phyloP scores from a whole-genome alignment of 2,113 vertebrate species.

The Pelecanoides urinatrix region DNA sequence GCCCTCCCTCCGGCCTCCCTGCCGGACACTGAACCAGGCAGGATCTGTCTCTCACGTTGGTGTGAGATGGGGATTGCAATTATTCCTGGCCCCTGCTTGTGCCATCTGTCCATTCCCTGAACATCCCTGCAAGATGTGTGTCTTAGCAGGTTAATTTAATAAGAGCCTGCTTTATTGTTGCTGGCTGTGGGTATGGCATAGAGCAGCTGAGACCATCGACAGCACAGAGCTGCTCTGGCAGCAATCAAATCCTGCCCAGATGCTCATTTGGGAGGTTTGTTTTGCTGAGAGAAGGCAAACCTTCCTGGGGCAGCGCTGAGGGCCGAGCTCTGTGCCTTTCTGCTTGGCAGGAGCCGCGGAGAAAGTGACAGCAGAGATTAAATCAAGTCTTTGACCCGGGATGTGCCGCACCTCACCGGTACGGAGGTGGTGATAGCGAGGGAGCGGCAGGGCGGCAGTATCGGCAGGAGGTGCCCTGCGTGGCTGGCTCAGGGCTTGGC shows the following conservation, averaged over 20 bases:
- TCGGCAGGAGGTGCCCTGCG: neutral
- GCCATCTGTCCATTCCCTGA: neutral
- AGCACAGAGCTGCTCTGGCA: neutral
- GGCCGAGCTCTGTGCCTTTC: neutral
- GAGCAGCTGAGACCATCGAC: constrained; percentile 1
- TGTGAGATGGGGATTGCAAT: neutral
- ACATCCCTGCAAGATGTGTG: constrained; percentile 9
- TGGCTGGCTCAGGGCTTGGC: neutral
- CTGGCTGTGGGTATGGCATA: neutral
- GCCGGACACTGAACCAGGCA: neutral
- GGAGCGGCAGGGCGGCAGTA: neutral
- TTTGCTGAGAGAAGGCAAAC: neutral
- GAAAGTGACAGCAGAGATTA: neutral
- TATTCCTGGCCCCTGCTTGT: neutral
- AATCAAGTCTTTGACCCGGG: neutral
- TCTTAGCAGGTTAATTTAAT: constrained; percentile 44
- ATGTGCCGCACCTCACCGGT: neutral
- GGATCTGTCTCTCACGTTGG: neutral
- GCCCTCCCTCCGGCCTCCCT: neutral
- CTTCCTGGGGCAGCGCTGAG: neutral
- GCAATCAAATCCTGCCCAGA: neutral
- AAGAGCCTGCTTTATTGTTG: constrained; percentile 9
- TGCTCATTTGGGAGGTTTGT: neutral
- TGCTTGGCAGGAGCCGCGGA: neutral
- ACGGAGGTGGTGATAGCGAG: neutral